These are phyloP conservation scores for Emmelina monodactyla DNA, from an alignment of 2,888 invertebrate species.

Conservation along the genomic window DNA sequence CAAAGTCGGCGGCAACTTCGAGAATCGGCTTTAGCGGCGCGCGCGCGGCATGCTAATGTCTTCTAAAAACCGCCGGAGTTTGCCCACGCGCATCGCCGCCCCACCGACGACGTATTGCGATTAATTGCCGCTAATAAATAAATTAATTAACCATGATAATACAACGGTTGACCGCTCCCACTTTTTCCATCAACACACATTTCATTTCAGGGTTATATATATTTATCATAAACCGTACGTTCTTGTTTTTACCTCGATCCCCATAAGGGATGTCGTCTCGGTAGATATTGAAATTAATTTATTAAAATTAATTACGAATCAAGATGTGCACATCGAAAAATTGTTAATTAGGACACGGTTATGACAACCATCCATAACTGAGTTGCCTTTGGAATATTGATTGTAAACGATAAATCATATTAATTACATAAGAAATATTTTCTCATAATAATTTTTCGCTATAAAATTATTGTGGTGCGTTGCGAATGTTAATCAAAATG, in stretches of 20 bases:
- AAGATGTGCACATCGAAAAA: neutral
- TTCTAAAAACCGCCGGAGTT: conserved; percentile 39
- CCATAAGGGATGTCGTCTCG: conserved; percentile 16
- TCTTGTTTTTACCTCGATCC: conserved; percentile 35
- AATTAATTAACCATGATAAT: conserved; percentile 61
- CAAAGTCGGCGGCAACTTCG: conserved; percentile 29
- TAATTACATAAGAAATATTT: conserved; percentile 22
- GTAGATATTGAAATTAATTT: conserved; percentile 19
- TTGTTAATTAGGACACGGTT: conserved; percentile 34
- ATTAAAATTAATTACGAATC: conserved; percentile 40
- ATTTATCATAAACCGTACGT: conserved; percentile 35
- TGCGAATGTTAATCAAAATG: conserved; percentile 7
- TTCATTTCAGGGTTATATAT: conserved; percentile 21
- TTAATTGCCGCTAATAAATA: conserved; percentile 62
- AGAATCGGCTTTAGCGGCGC: conserved; percentile 30
- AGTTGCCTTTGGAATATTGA: conserved; percentile 19
- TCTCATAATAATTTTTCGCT: conserved; percentile 28
- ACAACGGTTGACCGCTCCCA: conserved; percentile 40
- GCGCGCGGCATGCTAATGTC: conserved; percentile 30
- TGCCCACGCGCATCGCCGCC: conserved; percentile 37
- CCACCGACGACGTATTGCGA: conserved; percentile 38
- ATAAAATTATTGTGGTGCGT: conserved; percentile 22
- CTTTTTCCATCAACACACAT: conserved; percentile 35
- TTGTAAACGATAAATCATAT: conserved; percentile 4
- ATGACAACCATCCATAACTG: conserved; percentile 27